A percentile compares a stretch with the other conserved stretches of the same genome.
Conservation (phyloP, 2,888 invertebrate species). For the Ophioninae sp. region DNA sequence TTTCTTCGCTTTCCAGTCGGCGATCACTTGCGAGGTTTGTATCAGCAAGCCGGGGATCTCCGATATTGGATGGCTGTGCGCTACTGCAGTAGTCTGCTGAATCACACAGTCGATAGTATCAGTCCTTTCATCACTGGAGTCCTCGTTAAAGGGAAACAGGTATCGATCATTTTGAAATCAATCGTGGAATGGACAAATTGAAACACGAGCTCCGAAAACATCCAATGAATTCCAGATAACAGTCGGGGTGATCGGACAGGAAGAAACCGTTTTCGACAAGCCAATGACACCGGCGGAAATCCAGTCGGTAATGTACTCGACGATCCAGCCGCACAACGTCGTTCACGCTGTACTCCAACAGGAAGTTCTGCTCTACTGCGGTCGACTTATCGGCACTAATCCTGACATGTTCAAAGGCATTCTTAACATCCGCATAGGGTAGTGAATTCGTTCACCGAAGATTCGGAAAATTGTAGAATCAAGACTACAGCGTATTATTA, state of each 20-base stretch:
- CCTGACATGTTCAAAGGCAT: slow-evolving; percentile 98
- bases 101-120: slow-evolving; percentile 98
- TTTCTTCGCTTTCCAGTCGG: slow-evolving; percentile 82
- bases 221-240: slow-evolving; percentile 85
- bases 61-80: slow-evolving; percentile 96
- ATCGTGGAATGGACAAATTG: neutral
- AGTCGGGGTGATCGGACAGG: slow-evolving; percentile 95
- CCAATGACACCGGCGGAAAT: slow-evolving; percentile 98
- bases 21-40: slow-evolving; percentile 87
- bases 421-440: slow-evolving; percentile 89
- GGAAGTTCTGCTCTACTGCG: slow-evolving; percentile 96
- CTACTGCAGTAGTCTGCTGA: slow-evolving; percentile 95
- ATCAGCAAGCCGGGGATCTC: slow-evolving; percentile 92
- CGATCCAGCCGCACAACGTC: slow-evolving; percentile 94
- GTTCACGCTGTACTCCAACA: slow-evolving; percentile 96
- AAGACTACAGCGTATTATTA: neutral
- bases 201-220: neutral
- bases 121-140: slow-evolving; percentile 99
- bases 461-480: neutral
- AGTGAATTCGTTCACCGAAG: slow-evolving; percentile 41
- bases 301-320: slow-evolving; percentile 94
- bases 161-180: slow-evolving; percentile 75
- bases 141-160: slow-evolving; percentile 98
- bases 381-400: slow-evolving; percentile 94
- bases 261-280: slow-evolving; percentile 98